Conservation (phyloP, 1,140 invertebrate genomes). For the Heliothis virescens region DNA sequence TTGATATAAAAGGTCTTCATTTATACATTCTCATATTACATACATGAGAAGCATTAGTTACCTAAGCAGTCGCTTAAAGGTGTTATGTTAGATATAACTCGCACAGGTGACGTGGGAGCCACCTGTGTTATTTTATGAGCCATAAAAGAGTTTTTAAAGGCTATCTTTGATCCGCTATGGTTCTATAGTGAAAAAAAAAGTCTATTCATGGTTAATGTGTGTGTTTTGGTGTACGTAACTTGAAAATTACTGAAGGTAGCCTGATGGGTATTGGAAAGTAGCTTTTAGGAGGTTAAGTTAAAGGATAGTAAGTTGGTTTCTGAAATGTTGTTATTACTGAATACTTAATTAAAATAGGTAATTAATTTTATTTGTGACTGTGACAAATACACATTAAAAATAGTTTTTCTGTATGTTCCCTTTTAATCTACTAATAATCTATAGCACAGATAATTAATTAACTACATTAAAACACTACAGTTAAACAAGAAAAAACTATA, state of each 20-base stretch:
- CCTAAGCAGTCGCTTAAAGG: constrained; percentile 4
- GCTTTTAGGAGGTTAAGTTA: too few species aligned
- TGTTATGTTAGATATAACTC: constrained; percentile 22
- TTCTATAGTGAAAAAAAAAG: neutral
- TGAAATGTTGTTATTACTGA: too few species aligned
- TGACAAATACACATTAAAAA: too few species aligned
- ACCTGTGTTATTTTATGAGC: constrained; percentile 35
- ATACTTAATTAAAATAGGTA: too few species aligned
- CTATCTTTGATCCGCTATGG: constrained; percentile 30
- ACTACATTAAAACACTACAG: too few species aligned
- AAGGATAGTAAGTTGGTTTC: too few species aligned
- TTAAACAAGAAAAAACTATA: neutral
- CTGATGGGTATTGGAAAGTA: too few species aligned
- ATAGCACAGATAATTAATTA: too few species aligned
- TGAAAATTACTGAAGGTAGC: constrained; percentile 1
- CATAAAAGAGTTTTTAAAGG: constrained; percentile 39
- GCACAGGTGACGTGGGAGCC: constrained; percentile 18
- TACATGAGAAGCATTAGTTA: neutral
- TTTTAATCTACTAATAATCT: too few species aligned
- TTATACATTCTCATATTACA: too few species aligned
- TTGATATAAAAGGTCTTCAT: too few species aligned
- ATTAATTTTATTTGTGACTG: neutral
- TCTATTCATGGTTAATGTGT: constrained; percentile 10
- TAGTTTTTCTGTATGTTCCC: too few species aligned
- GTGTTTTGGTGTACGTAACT: constrained; percentile 8